phyloP scores from a whole-genome alignment of 1,140 invertebrate species.

The Lasioglossum albipes region DNA sequence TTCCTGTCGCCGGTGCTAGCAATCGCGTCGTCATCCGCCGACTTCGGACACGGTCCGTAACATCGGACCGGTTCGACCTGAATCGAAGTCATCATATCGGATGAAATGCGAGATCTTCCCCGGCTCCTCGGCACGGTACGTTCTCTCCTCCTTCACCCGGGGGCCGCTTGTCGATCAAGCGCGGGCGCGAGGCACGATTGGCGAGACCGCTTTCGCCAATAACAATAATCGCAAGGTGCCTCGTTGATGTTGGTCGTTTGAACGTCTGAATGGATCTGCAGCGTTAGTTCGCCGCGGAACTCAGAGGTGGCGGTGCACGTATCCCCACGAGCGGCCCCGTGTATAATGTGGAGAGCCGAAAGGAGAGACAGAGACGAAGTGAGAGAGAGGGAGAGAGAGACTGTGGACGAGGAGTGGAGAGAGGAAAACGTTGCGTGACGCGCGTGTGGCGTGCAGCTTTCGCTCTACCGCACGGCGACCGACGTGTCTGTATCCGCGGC shows the following conservation, averaged over 20 bases:
- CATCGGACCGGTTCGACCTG: constrained; percentile 57
- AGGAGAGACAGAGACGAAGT: constrained; percentile 18
- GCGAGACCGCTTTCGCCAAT: constrained; percentile 46
- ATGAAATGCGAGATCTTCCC: not conserved
- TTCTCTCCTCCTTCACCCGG: not conserved
- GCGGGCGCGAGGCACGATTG: constrained; percentile 19
- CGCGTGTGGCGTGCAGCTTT: constrained; percentile 58
- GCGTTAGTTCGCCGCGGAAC: constrained; percentile 66
- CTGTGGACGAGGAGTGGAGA: constrained; percentile 25
- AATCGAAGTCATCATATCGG: constrained; percentile 30
- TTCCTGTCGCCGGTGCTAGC: constrained; percentile 35
- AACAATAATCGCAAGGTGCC: constrained; percentile 65
- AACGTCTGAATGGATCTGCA: constrained; percentile 77
- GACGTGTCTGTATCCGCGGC: constrained; percentile 41
- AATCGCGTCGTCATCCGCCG: constrained; percentile 32
- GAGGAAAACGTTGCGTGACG: constrained; percentile 54
- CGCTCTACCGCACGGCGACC: constrained; percentile 44
- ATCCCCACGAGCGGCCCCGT: constrained; percentile 34
- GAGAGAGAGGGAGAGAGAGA: constrained; percentile 12
- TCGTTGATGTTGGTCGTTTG: constrained; percentile 78
- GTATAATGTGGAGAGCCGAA: not conserved
- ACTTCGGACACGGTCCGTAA: not conserved
- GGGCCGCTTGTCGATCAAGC: constrained; percentile 23
- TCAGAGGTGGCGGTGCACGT: constrained; percentile 76
- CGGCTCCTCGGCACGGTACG: not conserved